Conservation (phyloP, 2,888 invertebrate species). For the Pandemis corylana region DNA sequence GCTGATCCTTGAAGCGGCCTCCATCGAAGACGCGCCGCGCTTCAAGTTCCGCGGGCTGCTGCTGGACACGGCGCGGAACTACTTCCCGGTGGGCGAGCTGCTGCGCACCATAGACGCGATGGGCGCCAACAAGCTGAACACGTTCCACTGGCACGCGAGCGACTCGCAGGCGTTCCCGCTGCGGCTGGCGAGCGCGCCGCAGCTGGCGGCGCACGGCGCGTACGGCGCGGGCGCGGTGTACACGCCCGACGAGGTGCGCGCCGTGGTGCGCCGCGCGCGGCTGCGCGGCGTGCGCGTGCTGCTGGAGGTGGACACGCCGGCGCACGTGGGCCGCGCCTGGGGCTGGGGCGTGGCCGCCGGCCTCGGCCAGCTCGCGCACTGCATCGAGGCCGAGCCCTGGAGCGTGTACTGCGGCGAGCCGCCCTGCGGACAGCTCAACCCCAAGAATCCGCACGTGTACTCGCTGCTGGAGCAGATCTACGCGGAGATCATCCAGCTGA, state of each 20-base stretch:
- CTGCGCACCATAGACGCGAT: slow-evolving; percentile 93
- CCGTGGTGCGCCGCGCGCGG: slow-evolving; percentile 90
- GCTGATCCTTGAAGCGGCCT: slow-evolving; percentile 87
- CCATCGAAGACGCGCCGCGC: slow-evolving; percentile 91
- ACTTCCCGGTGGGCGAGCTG: slow-evolving; percentile 89
- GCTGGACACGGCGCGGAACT: slow-evolving; percentile 96
- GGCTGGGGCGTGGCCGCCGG: slow-evolving; percentile 91
- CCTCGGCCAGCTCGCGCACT: slow-evolving; percentile 91
- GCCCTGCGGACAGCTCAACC: slow-evolving; percentile 94
- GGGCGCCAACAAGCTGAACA: slow-evolving; percentile 95
- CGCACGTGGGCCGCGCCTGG: slow-evolving; percentile 95
- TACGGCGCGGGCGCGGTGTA: slow-evolving; percentile 92
- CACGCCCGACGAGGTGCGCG: slow-evolving; percentile 88
- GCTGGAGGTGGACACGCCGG: slow-evolving; percentile 96
- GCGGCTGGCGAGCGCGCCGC: slow-evolving; percentile 89
- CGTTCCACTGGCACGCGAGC: slow-evolving; percentile 96
- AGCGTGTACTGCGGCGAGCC: slow-evolving; percentile 92
- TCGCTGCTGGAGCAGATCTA: slow-evolving; percentile 90
- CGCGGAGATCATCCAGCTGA: slow-evolving; percentile 89
- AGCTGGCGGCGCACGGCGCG: slow-evolving; percentile 93
- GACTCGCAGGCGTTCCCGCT: slow-evolving; percentile 98
- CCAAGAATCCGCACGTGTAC: slow-evolving; percentile 91
- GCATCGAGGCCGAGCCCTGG: slow-evolving; percentile 93
- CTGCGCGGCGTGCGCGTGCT: slow-evolving; percentile 94
- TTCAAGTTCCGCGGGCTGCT: slow-evolving; percentile 93